Conservation (phyloP, 2,797 vertebrate genomes). For the Rhinichthys osculus region DNA sequence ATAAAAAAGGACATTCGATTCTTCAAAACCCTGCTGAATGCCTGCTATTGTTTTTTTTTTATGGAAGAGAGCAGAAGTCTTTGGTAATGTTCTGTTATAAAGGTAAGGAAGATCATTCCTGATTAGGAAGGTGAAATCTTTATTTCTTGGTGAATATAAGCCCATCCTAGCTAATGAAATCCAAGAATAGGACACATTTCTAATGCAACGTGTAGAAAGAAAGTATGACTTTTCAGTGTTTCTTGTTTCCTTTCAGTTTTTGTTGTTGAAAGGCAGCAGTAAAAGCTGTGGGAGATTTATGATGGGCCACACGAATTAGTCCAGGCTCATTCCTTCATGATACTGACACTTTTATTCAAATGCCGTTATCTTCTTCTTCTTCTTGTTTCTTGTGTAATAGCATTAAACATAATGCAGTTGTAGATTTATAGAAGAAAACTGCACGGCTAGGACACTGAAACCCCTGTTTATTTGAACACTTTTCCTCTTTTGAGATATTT, state of each 20-base stretch:
- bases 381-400: not conserved
- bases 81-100: not conserved
- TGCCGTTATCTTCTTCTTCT: not conserved
- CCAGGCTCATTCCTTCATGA: not conserved
- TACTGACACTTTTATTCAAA: not conserved
- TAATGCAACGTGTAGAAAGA: not conserved
- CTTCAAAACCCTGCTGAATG: not conserved
- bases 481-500: not conserved
- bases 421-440: not conserved
- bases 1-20: not conserved
- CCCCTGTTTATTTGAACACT: not conserved
- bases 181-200: not conserved
- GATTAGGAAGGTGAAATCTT: not conserved
- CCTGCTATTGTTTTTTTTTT: not conserved
- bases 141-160: not conserved
- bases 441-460: not conserved
- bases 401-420: not conserved
- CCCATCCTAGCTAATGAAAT: not conserved
- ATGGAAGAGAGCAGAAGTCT: too few relatives aligned
- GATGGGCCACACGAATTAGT: not conserved
- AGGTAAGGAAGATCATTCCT: not conserved
- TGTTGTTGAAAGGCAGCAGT: slow-evolving; percentile 69
- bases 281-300: slow-evolving; percentile 45
- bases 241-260: slow-evolving; percentile 60
- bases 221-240: slow-evolving; percentile 2